A percentile compares a stretch with the other conserved stretches of the same genome.
Conservation (phyloP, 2,113 vertebrate species). For the Nymphicus hollandicus region DNA sequence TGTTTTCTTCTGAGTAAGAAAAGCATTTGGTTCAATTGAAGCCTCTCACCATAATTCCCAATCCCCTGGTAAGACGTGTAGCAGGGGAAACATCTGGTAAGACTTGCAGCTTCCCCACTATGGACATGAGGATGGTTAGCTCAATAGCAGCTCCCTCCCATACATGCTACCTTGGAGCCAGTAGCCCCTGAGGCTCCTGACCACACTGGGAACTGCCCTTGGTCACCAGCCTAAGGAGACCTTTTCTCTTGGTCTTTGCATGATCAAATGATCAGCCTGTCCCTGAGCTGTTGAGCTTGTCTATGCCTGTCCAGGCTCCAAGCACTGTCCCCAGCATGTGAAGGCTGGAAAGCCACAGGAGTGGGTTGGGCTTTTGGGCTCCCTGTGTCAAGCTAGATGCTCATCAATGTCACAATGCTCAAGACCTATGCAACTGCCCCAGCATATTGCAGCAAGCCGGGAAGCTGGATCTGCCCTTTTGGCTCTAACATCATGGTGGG, state of each 20-base stretch:
- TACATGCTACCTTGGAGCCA: neutral
- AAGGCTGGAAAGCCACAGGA: neutral
- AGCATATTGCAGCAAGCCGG: neutral
- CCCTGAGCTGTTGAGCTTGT: neutral
- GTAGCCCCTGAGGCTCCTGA: neutral
- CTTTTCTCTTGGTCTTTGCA: neutral
- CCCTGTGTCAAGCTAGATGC: neutral
- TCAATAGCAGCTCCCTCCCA: neutral
- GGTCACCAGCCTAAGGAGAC: neutral
- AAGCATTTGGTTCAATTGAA: neutral
- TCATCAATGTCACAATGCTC: fast-evolving
- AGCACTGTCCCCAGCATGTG: neutral
- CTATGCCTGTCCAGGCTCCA: neutral
- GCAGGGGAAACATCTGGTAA: neutral
- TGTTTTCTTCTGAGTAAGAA: neutral
- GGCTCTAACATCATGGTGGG: neutral
- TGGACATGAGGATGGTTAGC: neutral
- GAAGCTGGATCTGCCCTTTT: neutral
- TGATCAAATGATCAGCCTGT: neutral
- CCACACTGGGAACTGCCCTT: neutral
- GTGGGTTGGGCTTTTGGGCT: neutral
- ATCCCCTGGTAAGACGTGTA: neutral
- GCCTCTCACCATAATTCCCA: neutral
- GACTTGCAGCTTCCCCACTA: neutral
- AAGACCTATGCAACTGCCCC: neutral